phyloP scores from a whole-genome alignment of 2,113 vertebrate species.

The Neogale vison region DNA sequence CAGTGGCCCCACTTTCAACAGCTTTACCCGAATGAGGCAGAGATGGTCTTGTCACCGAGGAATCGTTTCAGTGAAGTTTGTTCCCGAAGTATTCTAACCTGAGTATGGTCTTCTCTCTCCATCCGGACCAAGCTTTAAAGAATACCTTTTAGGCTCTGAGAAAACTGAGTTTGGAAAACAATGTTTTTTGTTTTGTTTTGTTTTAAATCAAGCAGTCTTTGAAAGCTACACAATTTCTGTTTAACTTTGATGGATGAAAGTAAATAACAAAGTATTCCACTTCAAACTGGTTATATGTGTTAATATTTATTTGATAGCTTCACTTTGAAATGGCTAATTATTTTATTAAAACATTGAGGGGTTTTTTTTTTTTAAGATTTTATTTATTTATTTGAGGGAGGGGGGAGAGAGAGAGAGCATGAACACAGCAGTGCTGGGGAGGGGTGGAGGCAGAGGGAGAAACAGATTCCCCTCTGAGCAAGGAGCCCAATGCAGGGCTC shows the following conservation, averaged over 20 bases:
- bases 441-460: background rate
- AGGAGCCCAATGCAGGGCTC: background rate
- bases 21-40: background rate
- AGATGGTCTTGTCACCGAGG: background rate
- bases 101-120: background rate
- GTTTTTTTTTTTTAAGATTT: background rate
- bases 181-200: background rate
- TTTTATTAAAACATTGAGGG: background rate
- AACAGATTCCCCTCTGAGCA: background rate
- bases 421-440: background rate
- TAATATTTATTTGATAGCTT: conserved; percentile 33
- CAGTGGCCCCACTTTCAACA: background rate
- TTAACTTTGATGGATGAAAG: background rate
- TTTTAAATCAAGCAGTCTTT: background rate
- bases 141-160: background rate
- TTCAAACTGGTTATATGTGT: background rate
- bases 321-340: background rate
- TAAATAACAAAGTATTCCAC: background rate
- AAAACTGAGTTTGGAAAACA: background rate
- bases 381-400: background rate
- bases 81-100: background rate
- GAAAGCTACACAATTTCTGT: background rate
- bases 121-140: background rate
- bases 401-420: too few relatives aligned
- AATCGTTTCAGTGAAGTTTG: background rate